Evolutionary conservation across 2,888 invertebrate genomes (phyloP), one percentile per base, ranked within the genome.

Genomic region (Rutpela maculata): DNA sequence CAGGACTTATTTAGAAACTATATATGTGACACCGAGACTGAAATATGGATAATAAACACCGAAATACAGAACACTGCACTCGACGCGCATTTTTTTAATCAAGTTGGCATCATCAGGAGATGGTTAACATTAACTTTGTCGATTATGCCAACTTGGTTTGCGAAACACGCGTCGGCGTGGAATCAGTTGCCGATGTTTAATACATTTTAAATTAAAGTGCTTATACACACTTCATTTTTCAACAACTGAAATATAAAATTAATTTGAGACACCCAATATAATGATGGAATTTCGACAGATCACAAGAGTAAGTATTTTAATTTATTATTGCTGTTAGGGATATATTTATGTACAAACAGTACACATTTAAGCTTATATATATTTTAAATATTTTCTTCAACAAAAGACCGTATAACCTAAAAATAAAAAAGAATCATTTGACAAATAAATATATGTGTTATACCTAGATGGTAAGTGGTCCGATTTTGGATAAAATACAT

Each of bases 261-360:
- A 11, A 50, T 50, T n/a, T 50, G 50, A 50, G 50, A 50, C 50
- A 50, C 50, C 50, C 50, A 50, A 50, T 50, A 50, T n/a, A 50
- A 35, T 50, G 15, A 50, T 50, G n/a, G n/a, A 50, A 15, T 50
- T 50, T n/a, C 12, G 15, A 15, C 15, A 50, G 50, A 50, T 50
- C 50, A 50, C 50, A 50, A 50, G 50, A 50, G 12, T 50, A 50
- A n/a, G n/a, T 50, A n/a, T 50, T 50, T 50, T 50, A n/a, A 50
- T 15, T 50, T 50, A 50, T 50, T 50, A 50, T 50, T 50, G 50
- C 50, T 50, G 15, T 4, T n/a, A 15, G 50, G 50, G 50, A 50
- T 50, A 50, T 50, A 50, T 50, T 50, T 50, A 50, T n/a, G 50
- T 50, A 50, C n/a, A 50, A 50, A 50, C 50, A 50, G n/a, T 50